phyloP scores from a whole-genome alignment of 2,797 vertebrate genomes.

The Scolopax rusticola region DNA sequence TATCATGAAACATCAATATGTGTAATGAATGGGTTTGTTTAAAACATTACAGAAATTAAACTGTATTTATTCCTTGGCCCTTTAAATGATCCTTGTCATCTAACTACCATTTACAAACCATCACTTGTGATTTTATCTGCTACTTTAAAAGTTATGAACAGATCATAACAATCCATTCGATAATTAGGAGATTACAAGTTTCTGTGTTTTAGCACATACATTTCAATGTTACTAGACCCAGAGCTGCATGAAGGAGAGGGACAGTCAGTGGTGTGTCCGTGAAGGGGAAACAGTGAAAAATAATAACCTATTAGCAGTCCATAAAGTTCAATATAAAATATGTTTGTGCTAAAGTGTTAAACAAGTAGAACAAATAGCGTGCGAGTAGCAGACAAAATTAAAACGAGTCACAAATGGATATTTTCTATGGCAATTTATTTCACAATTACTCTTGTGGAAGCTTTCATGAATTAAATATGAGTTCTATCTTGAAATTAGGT shows the following conservation, averaged over 20 bases:
- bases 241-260: constrained; percentile 64
- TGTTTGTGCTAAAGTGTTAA: constrained; percentile 86
- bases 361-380: constrained; percentile 84
- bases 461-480: constrained; percentile 99
- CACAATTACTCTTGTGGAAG: constrained; percentile 97
- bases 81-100: constrained; percentile 80
- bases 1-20: constrained; percentile 75
- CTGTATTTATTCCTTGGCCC: constrained; percentile 78
- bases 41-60: constrained; percentile 82
- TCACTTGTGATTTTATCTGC: constrained; percentile 79
- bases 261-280: constrained; percentile 29
- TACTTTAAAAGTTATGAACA: constrained; percentile 80
- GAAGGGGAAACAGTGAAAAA: constrained; percentile 67
- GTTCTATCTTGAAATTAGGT: constrained; percentile 99
- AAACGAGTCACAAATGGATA: constrained; percentile 91
- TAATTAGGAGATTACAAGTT: constrained; percentile 82
- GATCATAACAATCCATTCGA: constrained; percentile 73
- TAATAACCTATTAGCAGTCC: constrained; percentile 70
- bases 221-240: constrained; percentile 28
- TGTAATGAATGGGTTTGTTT: constrained; percentile 82
- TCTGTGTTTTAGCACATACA: constrained; percentile 60
- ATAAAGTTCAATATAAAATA: constrained; percentile 81
- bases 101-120: constrained; percentile 81
- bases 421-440: constrained; percentile 97
- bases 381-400: constrained; percentile 88